Conservation (phyloP, 2,113 vertebrate species). For the Oreochromis spilurus region DNA sequence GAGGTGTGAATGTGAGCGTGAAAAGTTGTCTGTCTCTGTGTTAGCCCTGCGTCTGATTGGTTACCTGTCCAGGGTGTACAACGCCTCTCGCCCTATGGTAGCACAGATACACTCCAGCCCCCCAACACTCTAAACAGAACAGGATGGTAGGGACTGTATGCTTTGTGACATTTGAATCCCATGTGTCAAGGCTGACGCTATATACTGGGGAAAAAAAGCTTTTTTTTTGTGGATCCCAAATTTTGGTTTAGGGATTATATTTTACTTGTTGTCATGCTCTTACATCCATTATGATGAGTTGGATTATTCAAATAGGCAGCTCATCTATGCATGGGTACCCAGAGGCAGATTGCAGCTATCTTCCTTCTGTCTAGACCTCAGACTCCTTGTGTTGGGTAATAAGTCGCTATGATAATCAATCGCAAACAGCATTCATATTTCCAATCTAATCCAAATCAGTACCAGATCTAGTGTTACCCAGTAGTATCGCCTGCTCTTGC, state of each 20-base stretch:
- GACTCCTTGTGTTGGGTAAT: constrained; percentile 21
- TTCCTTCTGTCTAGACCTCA: constrained; percentile 34
- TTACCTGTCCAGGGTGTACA: not conserved
- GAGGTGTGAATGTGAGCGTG: not conserved
- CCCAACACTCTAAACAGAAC: not conserved
- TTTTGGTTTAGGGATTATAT: not conserved
- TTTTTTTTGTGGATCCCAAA: not conserved
- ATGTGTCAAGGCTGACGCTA: no score
- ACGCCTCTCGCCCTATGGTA: not conserved
- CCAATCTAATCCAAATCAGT: constrained; percentile 7
- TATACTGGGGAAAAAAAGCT: no score
- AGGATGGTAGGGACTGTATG: not conserved
- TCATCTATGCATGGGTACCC: constrained; percentile 50
- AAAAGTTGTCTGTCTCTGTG: not conserved
- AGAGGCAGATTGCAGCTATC: constrained; percentile 42
- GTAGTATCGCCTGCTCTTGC: not conserved
- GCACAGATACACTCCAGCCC: accelerated
- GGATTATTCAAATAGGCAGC: constrained; percentile 59
- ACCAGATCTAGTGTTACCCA: not conserved
- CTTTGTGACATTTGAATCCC: not conserved
- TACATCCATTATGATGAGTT: constrained; percentile 37
- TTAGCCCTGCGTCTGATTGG: not conserved
- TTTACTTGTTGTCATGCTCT: constrained; percentile 10
- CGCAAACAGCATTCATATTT: constrained; percentile 2
- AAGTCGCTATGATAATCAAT: constrained; percentile 50